phyloP scores from a whole-genome alignment of 2,113 vertebrate species.

The Pluvianellus socialis region DNA sequence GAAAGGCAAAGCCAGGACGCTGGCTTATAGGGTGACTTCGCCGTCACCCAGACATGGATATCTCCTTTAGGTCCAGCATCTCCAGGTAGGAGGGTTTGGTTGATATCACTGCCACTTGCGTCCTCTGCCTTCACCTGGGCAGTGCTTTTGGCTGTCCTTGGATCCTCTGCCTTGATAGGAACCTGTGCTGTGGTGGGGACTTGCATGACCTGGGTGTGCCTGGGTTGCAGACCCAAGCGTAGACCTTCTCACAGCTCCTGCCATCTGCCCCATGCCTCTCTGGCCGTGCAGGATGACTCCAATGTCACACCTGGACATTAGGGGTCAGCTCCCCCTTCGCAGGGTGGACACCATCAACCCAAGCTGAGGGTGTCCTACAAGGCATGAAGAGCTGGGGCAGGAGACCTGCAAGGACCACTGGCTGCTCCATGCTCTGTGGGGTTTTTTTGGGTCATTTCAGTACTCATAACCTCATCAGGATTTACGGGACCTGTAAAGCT shows the following conservation, averaged over 20 bases:
- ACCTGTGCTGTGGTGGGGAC: neutral
- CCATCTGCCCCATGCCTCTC: neutral
- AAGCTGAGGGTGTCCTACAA: neutral
- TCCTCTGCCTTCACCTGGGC: neutral
- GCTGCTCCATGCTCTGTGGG: rapidly evolving
- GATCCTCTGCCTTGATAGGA: neutral
- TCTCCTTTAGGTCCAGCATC: neutral
- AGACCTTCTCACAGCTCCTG: neutral
- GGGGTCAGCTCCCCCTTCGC: neutral
- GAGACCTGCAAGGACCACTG: rapidly evolving
- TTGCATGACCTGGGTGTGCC: neutral
- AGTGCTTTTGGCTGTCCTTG: neutral
- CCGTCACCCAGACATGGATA: rapidly evolving
- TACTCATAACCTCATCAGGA: neutral
- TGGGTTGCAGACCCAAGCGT: rapidly evolving
- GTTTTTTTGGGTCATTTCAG: neutral
- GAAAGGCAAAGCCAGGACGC: neutral
- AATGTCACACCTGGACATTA: rapidly evolving
- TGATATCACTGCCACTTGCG: rapidly evolving
- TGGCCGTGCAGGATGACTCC: neutral
- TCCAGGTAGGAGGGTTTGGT: neutral
- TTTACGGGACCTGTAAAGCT: neutral
- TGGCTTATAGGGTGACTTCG: rapidly evolving
- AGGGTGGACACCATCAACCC: neutral
- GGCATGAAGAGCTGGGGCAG: neutral